A percentile compares a stretch with the other conserved stretches of the same genome.
These are phyloP conservation scores for Alligator sinensis DNA, from an alignment of 2,113 vertebrate species.

Conservation along the genomic window DNA sequence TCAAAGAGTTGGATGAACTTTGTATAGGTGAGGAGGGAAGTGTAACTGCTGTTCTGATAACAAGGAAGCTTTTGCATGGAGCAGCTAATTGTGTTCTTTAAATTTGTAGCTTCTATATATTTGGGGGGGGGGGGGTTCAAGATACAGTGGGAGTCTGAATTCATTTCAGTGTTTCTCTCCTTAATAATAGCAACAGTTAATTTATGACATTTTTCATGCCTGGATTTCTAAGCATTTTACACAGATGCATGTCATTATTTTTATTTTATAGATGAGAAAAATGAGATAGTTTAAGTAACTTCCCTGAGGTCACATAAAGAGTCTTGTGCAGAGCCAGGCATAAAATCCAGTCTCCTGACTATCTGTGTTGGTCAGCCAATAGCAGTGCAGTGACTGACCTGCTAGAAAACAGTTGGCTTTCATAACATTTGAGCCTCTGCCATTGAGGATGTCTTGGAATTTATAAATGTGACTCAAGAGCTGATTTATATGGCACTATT, in stretches of 20 bases:
- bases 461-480: neutral
- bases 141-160: neutral
- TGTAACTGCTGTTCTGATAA: neutral
- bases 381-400: neutral
- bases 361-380: fast-evolving
- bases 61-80: neutral
- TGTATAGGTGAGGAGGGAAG: neutral
- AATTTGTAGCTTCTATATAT: neutral
- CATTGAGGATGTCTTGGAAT: neutral
- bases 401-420: fast-evolving
- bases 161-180: neutral
- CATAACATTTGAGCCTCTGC: neutral
- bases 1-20: neutral
- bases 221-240: neutral
- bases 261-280: neutral
- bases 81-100: neutral
- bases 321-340: neutral
- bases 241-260: neutral
- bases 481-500: too few species aligned
- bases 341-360: neutral
- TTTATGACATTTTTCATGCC: neutral
- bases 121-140: too few species aligned
- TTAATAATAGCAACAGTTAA: neutral
- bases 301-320: neutral
- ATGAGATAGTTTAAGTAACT: neutral